Base-by-base conservation (phyloP, 2,797 vertebrate genomes). In the Chelon auratus region DNA sequence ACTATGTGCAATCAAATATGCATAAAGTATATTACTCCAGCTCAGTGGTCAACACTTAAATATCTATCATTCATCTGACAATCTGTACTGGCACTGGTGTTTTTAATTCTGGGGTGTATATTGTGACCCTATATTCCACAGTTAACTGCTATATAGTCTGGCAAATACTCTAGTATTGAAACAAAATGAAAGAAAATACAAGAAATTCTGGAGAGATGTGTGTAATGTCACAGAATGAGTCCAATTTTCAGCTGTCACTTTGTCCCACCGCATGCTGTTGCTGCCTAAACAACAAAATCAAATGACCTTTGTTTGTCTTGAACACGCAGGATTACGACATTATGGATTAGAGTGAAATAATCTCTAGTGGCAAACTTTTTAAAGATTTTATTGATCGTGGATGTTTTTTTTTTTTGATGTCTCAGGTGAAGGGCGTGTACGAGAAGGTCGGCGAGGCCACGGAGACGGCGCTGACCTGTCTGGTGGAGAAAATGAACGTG, bases 371-470 rank as follows among this genome's bases (percentile, higher is more conserved):
- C 10, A 12, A 22, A 67, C 12, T 20, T 17, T 26, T 26, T 9
- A 3, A 18, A 20, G 8, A 10, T 18, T 1, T 11, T 33, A 51
- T 33, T 68, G 33, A 58, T n/a, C 15, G 4, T 13, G 9, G 20
- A 15, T 64, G 54, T 47, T 71, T 30, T 39, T 61, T 30, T 39
- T 61, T 26, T 26, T 26, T 26, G 24, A 9, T 61, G 14, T 57
- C 13, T 55, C 71, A 99, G 98, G 92, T 94, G 26, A 99, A 99
- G 65, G 97, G 97, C 17, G 96, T 97, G 18, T 99, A 95, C 63
- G 98, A 99, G 82, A 99, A 99, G 90, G 97, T 99, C 15, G 98
- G 98, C 1, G 98, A 99, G 89, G 96, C 98, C 68, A 99, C 98
- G 0, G 98, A 99, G 92, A 99, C 98, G 0, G 98, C 98, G 0